A percentile compares a stretch with the other conserved stretches of the same genome.
phyloP scores from a whole-genome alignment of 2,797 vertebrate species.

The Molossus alvarezi region DNA sequence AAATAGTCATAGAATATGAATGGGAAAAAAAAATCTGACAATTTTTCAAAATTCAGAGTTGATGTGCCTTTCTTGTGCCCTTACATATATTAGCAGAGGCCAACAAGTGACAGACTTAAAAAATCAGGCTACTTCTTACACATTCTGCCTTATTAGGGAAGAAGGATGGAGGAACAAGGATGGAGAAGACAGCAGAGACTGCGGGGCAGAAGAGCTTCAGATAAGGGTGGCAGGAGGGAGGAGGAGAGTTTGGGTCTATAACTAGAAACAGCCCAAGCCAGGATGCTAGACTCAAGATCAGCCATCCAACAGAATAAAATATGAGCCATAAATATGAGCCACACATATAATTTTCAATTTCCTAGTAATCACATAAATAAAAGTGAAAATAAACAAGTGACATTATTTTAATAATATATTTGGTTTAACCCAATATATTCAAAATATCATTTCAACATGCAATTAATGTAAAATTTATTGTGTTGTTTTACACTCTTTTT shows the following conservation, averaged over 20 bases:
- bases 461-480: neutral
- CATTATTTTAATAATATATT: neutral
- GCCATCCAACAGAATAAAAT: neutral
- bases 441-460: neutral
- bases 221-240: neutral
- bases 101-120: neutral
- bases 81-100: constrained; percentile 21
- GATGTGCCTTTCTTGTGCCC: neutral
- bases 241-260: neutral
- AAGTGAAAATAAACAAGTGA: neutral
- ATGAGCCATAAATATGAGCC: neutral
- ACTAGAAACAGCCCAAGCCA: neutral
- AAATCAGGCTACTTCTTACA: neutral
- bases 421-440: neutral
- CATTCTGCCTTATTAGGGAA: neutral
- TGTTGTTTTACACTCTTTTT: neutral
- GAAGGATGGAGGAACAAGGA: neutral
- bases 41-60: neutral
- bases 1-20: constrained; percentile 26
- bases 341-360: fast-evolving
- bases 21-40: neutral
- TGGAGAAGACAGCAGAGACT: neutral
- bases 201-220: neutral
- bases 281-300: neutral
- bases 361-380: neutral